Evolutionary conservation across 2,113 vertebrate genomes (phyloP), one percentile per base, ranked within the genome.

Genomic region (Carassius auratus): DNA sequence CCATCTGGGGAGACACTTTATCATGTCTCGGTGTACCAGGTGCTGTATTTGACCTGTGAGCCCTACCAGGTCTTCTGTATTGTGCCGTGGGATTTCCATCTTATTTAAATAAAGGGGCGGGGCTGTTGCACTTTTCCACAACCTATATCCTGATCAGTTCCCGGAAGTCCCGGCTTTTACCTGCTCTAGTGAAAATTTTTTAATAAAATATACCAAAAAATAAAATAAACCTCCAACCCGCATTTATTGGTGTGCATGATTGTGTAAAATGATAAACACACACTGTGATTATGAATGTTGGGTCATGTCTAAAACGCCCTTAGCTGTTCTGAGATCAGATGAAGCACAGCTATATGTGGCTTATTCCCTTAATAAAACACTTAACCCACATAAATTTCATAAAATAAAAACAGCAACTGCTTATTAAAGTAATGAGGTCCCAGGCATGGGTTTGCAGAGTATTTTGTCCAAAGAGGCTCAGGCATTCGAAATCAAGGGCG

Each of bases 81-180:
- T 91, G 91, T 93, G 92, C 86, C 87, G 83, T 92, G 92, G 90
- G 89, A 91, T 92, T 89, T 92, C 90, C 91, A 92, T 92, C 93
- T 93, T 94, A 94, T 95, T 95, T 92, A 92, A 90, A 90, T 90
- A 89, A 91, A 93, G 91, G 90, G 93, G 91, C 88, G 69, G 91
- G 91, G 92, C 91, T 91, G 92, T 93, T 95, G 94, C 94, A 95
- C 94, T 95, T 95, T 92, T 93, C 92, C 91, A 94, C 87, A 89
- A 91, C 90, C 92, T 89, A 94, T 91, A 90, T 93, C 90, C 30
- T 92, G 91, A 94, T 86, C 91, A 90, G 89, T 92, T 93, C 88
- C 90, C 71, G 73, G 90, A 93, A 86, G 92, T 89, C 91, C 92
- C 69, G 86, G 92, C 90, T 93, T 94, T 91, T 90, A 93, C 92